Conservation (phyloP, 2,113 vertebrate genomes). For the Percopsis transmontana region DNA sequence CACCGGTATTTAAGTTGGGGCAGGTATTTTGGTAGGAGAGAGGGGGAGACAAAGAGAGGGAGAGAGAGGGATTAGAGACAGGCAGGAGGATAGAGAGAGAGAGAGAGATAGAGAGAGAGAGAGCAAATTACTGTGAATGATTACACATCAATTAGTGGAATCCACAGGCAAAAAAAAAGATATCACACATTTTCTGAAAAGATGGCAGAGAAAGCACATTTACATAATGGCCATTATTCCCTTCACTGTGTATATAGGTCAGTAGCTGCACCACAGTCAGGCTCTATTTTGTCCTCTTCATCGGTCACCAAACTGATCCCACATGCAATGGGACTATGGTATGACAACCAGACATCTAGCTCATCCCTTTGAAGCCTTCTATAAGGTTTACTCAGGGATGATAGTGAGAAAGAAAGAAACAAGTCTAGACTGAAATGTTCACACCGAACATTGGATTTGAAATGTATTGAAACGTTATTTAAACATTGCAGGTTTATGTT, state of each 20-base stretch:
- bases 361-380: slow-evolving; percentile 25
- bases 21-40: slow-evolving; percentile 25
- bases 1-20: slow-evolving; percentile 10
- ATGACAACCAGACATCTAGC: background rate
- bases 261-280: slow-evolving; percentile 56
- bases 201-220: slow-evolving; percentile 63
- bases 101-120: background rate
- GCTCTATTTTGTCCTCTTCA: slow-evolving; percentile 36
- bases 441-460: too few species aligned
- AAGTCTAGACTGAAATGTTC: slow-evolving; percentile 6
- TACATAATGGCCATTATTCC: slow-evolving; percentile 73
- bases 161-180: slow-evolving; percentile 46
- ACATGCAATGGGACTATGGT: slow-evolving; percentile 5
- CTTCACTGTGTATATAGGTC: slow-evolving; percentile 72
- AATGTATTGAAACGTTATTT: too few species aligned
- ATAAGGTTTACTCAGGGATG: slow-evolving; percentile 1
- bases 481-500: too few species aligned
- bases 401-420: too few species aligned
- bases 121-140: slow-evolving; percentile 19
- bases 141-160: slow-evolving; percentile 48
- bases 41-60: background rate
- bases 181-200: slow-evolving; percentile 68
- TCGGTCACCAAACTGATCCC: slow-evolving; percentile 42
- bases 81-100: background rate
- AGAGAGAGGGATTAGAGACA: background rate